Evolutionary conservation across 2,888 invertebrate species (phyloP).

Genomic region (Chrysolina oricalcia): DNA sequence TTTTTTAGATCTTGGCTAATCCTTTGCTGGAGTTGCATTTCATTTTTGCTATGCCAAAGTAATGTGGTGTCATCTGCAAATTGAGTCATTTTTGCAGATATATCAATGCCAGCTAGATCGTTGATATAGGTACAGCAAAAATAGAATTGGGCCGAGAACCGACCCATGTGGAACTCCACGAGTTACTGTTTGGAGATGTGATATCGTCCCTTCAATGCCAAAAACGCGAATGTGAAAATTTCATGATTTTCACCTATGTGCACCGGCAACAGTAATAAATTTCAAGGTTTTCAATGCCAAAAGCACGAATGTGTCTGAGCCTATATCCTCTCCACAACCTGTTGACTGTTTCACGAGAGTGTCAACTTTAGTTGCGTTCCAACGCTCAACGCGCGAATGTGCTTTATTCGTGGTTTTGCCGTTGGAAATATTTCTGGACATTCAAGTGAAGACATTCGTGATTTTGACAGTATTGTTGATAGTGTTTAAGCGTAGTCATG

Average conservation of each 20-base stretch:
- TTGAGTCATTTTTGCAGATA: too few species aligned
- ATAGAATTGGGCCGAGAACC: too few species aligned
- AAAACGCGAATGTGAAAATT: slow-evolving; percentile 16
- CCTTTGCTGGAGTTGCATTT: too few species aligned
- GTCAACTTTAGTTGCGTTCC: not conserved
- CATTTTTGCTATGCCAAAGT: too few species aligned
- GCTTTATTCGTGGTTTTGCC: slow-evolving; percentile 27
- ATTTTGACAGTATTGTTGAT: slow-evolving; percentile 19
- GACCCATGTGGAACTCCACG: too few species aligned
- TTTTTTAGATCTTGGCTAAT: too few species aligned
- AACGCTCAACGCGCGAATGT: slow-evolving; percentile 23
- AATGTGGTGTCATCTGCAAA: too few species aligned
- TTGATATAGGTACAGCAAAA: too few species aligned
- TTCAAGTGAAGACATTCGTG: slow-evolving; percentile 27
- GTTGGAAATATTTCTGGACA: slow-evolving; percentile 15
- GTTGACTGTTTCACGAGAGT: not conserved
- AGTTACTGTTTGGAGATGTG: too few species aligned
- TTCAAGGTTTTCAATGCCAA: slow-evolving; percentile 5
- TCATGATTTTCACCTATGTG: slow-evolving; percentile 13
- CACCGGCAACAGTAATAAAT: slow-evolving; percentile 15
- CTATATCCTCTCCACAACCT: not conserved
- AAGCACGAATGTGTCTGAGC: not conserved
- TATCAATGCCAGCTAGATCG: too few species aligned
- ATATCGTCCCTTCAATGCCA: not conserved
- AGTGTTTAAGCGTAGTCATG: not conserved